Conservation (phyloP, 2,888 invertebrate genomes). For the Patella depressa region DNA sequence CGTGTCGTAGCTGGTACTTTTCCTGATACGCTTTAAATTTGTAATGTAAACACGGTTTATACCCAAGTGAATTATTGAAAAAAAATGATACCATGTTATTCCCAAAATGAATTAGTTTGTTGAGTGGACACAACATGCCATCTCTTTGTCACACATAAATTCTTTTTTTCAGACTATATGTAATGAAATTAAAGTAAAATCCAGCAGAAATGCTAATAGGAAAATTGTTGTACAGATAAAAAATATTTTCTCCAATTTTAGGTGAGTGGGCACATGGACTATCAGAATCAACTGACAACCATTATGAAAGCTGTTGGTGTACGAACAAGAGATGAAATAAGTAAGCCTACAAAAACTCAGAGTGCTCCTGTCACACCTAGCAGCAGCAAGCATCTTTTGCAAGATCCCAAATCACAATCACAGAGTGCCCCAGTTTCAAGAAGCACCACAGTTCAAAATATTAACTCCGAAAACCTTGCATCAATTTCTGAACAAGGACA, state of each 20-base stretch:
- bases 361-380: slow-evolving; percentile 7
- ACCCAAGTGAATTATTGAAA: too few species aligned
- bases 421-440: not conserved
- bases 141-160: too few species aligned
- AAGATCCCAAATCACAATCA: not conserved
- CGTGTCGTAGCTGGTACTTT: too few species aligned
- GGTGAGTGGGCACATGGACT: slow-evolving; percentile 76
- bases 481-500: not conserved
- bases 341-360: not conserved
- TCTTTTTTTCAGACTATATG: too few species aligned
- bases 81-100: too few species aligned
- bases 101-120: too few species aligned
- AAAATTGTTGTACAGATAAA: too few species aligned
- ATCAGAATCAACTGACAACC: slow-evolving; percentile 75
- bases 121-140: too few species aligned
- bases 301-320: slow-evolving; percentile 73
- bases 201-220: too few species aligned
- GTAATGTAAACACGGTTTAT: too few species aligned
- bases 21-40: too few species aligned
- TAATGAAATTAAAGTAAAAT: too few species aligned
- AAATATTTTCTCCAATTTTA: slow-evolving; percentile 25
- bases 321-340: slow-evolving; percentile 54
- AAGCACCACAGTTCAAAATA: not conserved
- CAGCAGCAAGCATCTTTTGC: not conserved
- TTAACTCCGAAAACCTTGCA: not conserved